phyloP scores from a whole-genome alignment of 2,888 invertebrate genomes.

The Perdita meconis region DNA sequence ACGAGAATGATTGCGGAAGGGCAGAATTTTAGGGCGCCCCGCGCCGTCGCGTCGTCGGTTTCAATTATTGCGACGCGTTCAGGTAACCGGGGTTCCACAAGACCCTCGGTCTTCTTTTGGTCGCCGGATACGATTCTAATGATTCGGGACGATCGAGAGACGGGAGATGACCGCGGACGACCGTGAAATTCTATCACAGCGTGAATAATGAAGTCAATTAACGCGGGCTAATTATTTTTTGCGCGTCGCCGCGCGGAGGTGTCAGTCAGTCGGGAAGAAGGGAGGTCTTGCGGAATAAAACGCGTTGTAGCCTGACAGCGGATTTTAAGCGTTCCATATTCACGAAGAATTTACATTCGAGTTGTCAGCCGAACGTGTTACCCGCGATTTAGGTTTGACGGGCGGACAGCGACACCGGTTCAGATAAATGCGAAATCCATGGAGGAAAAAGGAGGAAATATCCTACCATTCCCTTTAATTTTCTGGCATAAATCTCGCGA shows the following conservation, averaged over 20 bases:
- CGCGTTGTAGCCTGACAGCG: conserved; percentile 41
- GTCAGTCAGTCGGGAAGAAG: conserved; percentile 54
- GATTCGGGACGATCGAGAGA: conserved; percentile 30
- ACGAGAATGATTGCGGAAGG: conserved; percentile 6
- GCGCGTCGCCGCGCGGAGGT: conserved; percentile 30
- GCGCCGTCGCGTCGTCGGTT: no score
- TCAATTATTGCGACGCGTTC: conserved; percentile 64
- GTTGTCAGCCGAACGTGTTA: conserved; percentile 55
- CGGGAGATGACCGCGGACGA: neutral
- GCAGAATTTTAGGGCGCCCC: conserved; percentile 48
- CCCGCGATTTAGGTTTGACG: conserved; percentile 56
- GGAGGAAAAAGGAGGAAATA: neutral
- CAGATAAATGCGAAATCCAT: conserved; percentile 30
- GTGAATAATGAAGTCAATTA: conserved; percentile 67
- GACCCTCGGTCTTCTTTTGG: no score
- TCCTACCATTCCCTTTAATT: no score
- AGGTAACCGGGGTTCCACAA: no score
- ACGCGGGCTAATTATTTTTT: conserved; percentile 60
- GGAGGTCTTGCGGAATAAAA: conserved; percentile 12
- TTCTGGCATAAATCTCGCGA: no score
- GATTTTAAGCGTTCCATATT: conserved; percentile 64
- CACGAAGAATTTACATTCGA: conserved; percentile 66
- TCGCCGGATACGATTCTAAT: conserved; percentile 32
- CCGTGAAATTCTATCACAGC: conserved; percentile 39
- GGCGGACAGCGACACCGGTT: conserved; percentile 14